phyloP scores from a whole-genome alignment of 30 jellyfish, hydroid and myxozoan genomes.

The Phacellophora camtschatica region DNA sequence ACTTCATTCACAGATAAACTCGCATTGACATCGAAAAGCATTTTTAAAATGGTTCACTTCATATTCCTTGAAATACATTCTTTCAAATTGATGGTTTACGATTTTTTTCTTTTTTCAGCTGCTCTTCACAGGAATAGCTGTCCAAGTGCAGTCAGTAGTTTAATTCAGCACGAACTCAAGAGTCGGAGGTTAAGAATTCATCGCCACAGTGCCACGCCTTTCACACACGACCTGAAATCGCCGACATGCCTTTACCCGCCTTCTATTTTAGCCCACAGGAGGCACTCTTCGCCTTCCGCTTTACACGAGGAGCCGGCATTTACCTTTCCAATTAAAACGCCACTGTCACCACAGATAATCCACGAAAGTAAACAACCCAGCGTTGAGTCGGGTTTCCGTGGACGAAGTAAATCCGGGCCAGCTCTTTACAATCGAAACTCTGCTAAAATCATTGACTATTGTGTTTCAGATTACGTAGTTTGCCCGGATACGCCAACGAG shows the following conservation, averaged over 20 bases:
- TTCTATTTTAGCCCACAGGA: slow-evolving; percentile 36
- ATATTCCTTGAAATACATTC: too few species aligned
- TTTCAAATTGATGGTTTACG: neutral
- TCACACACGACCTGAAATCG: slow-evolving; percentile 44
- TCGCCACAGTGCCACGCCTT: slow-evolving; percentile 43
- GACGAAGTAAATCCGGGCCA: slow-evolving; percentile 51
- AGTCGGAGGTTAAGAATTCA: slow-evolving; percentile 44
- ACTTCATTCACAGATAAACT: too few species aligned
- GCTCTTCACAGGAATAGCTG: slow-evolving; percentile 55
- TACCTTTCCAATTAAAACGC: slow-evolving; percentile 18
- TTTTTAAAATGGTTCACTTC: too few species aligned
- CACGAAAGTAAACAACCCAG: neutral
- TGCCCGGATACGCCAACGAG: neutral
- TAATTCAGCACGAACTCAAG: slow-evolving; percentile 3
- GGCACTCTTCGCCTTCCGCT: slow-evolving; percentile 80
- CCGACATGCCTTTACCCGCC: slow-evolving; percentile 75
- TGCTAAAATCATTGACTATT: neutral
- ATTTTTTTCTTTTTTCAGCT: slow-evolving; percentile 13
- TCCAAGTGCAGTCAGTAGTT: slow-evolving; percentile 46
- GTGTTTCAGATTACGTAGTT: neutral
- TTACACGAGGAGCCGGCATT: slow-evolving; percentile 54
- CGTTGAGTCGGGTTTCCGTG: neutral
- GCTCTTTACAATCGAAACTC: neutral
- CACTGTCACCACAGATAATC: slow-evolving; percentile 4
- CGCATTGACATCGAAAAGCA: too few species aligned